Evolutionary conservation across 2,888 invertebrate genomes (phyloP), one percentile per base, ranked within the genome.

Genomic region (Drosophila nr. medialis): DNA sequence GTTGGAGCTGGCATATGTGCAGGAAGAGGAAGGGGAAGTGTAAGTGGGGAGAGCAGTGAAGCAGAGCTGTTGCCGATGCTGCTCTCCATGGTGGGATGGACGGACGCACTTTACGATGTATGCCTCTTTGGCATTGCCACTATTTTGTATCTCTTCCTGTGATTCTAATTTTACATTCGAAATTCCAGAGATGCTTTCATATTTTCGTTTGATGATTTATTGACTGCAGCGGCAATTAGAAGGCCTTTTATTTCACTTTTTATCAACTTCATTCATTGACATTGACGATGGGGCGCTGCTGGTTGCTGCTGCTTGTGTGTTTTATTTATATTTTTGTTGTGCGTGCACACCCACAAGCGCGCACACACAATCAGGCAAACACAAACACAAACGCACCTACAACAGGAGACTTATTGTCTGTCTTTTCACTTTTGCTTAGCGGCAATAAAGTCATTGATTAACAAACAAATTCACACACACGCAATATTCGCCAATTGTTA

Each of bases 181-280:
- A 83, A 86, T 89, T 87, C 89, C 84, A 73, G 69, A 83, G 86
- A 89, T 86, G 66, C 75, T 87, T 87, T 84, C 86, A 89, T 87
- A 86, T 86, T 85, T 85, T 79, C 81, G 84, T 89, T 89, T 89
- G 86, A 86, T 86, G 89, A 87, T 87, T 87, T 87, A 87, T 86
- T 77, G 89, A 89, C 89, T 89, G 83, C 84, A 83, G 81, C 77
- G 75, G 86, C 81, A 84, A 89, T 87, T 87, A 89, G 81, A 83
- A 75, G 81, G 77, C 89, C 86, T 89, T 87, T 87, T 89, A 86
- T 77, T 77, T 81, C 86, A 78, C 88, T 88, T 88, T 86, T 88
- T 88, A 86, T 86, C 88, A 86, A 86, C 88, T 88, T 79, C 80
- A 72, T 74, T 82, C 84, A 76, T 69, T 87, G 84, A 87, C 84